These are phyloP conservation scores for Bradypus variegatus DNA, from an alignment of 2,797 vertebrate genomes.

Conservation along the genomic window DNA sequence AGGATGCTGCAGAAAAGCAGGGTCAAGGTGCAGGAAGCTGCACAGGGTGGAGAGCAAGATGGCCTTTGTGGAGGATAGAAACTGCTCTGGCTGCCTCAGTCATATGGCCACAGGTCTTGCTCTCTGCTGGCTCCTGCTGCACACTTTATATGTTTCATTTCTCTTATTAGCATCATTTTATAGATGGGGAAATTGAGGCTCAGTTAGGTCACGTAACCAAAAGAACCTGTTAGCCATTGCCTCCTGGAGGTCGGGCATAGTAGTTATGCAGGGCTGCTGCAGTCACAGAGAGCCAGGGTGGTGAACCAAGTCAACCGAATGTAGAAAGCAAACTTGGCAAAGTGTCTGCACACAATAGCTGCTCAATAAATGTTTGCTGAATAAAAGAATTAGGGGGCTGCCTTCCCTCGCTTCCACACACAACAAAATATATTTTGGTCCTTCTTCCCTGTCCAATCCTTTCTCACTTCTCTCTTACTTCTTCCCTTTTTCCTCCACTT, in stretches of 20 bases:
- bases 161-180: neutral
- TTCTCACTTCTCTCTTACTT: neutral
- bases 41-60: neutral
- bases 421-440: neutral
- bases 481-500: neutral
- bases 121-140: neutral
- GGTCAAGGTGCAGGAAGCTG: neutral
- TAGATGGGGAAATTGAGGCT: neutral
- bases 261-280: neutral
- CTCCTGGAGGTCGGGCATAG: neutral
- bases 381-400: neutral
- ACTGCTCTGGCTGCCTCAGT: neutral
- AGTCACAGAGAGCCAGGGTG: neutral
- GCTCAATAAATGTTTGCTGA: neutral
- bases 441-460: neutral
- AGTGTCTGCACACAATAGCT: neutral
- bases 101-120: fast-evolving
- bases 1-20: neutral
- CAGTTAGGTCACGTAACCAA: neutral
- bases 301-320: neutral
- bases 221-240: neutral
- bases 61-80: neutral
- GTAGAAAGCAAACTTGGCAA: neutral
- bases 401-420: neutral
- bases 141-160: neutral